Base-by-base conservation (phyloP, 2,888 invertebrate genomes). In the Coecobrya sp. region DNA sequence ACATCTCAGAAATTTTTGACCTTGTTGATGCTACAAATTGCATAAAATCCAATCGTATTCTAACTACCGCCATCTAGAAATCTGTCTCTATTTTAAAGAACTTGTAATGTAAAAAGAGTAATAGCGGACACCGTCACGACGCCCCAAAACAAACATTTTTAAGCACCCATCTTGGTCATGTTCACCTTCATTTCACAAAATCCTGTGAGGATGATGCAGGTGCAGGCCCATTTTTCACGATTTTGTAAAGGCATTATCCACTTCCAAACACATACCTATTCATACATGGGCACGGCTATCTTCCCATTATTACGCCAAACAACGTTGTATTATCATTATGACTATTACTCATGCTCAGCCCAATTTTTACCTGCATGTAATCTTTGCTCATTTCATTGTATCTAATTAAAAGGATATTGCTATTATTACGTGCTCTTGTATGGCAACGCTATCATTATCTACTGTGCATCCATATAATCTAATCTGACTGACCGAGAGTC, bases 371-470 rank as follows among this genome's bases (percentile, higher is more conserved):
- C 16, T 81, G 81, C 49, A 27, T 82, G 36, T 82, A 82, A 82
- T 82, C 59, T 55, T 59, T 82, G 13, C 30, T 42, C 49, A 52
- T 59, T 59, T 59, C 59, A 36, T 59, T 42, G 30, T 59, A 59
- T 82, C 59, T 82, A 82, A 82, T 82, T 82, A 82, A 82, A 82
- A 82, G 59, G 55, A 82, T 82, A 59, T 76, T 49, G 49, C 81
- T 82, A 59, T 36, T 30, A 82, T 82, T 82, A 82, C 81, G 55
- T 30, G 59, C 13, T 59, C 81, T 59, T 59, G 55, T 82, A 59
- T 19, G 55, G 55, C 55, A 82, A 82, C 30, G 13, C 81, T 82
- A 59, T 82, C 81, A 82, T 82, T 82, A 82, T 59, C 79, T 5
- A n/a, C n/a, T 79, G 10, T 49, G 13, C 16, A 49, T 49, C 0